Evolutionary conservation across 1,140 invertebrate species (phyloP), one percentile per base, ranked within the genome.

Genomic region (Saccostrea cuccullata): DNA sequence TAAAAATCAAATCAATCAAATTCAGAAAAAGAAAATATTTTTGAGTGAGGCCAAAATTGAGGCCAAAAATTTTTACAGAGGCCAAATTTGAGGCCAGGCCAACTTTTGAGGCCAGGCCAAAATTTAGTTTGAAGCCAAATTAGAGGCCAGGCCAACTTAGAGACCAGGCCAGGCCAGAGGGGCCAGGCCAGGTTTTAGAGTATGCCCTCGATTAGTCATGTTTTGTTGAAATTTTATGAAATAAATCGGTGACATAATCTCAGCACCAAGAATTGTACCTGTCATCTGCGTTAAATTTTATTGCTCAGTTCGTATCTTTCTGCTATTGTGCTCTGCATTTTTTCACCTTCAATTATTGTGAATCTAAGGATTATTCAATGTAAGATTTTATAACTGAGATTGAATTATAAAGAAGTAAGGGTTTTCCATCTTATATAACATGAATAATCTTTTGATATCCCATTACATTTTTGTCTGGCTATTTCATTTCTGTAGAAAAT

Each of bases 231-330:
- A 20, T n/a, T n/a, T 64, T 20, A 64, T 17, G 1, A 12, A 23
- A 30, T 30, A 77, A 30, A 36, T 15, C 26, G 30, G 30, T 77
- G 70, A 77, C 70, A 77, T 77, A 77, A 77, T 77, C 70, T 77
- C 26, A 26, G 4, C 26, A 36, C 58, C 17, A n/a, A 20, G 58
- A 64, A 20, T 64, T 64, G 30, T 36, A 36, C 30, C 0, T 36
- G 17, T 64, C 58, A 64, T 64, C 17, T 64, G n/a, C 58, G n/a
- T 17, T 20, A 64, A 64, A 17, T 77, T 30, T 77, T 30, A 13
- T 77, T 77, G 70, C 70, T 77, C 26, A 77, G 30, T 30, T 30
- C 23, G 4, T 77, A 17, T 36, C 23, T 36, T 26, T n/a, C 70
- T 77, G 23, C 70, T 36, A 5, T 77, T 17, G 2, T 77, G 11